Evolutionary conservation across 2,113 vertebrate genomes (phyloP).

Genomic region (Rafetus swinhoei): DNA sequence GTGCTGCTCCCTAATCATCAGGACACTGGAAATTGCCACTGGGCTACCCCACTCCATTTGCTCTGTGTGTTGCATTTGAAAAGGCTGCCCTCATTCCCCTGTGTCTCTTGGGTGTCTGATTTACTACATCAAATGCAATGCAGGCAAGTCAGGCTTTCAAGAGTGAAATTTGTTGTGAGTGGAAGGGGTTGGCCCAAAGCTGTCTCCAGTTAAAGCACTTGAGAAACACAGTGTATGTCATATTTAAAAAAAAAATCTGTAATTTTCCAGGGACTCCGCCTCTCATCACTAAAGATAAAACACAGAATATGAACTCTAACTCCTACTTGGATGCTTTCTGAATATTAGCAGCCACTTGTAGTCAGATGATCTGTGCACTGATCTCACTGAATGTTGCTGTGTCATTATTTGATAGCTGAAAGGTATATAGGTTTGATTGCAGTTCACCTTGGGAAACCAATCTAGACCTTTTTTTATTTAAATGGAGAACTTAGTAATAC

Average conservation of each 20-base stretch:
- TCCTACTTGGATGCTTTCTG: not conserved
- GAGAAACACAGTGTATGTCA: not conserved
- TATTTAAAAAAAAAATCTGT: not conserved
- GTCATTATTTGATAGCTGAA: not conserved
- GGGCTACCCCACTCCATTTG: not conserved
- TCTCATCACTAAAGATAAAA: not conserved
- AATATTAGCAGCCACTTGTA: not conserved
- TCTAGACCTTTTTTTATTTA: not conserved
- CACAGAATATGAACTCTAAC: not conserved
- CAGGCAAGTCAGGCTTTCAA: conserved; percentile 17
- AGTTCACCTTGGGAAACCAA: conserved; percentile 1
- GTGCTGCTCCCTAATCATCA: conserved; percentile 23
- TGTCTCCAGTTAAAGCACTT: not conserved
- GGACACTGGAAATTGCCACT: conserved; percentile 23
- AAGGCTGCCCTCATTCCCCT: conserved; percentile 48
- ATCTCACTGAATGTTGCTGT: not conserved
- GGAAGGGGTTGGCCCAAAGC: conserved; percentile 10
- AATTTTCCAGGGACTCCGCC: not conserved
- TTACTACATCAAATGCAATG: not conserved
- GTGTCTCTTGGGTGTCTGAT: conserved; percentile 18
- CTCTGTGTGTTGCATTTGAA: conserved; percentile 22
- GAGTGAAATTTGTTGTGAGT: not conserved
- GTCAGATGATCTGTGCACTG: not conserved
- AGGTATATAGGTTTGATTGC: not conserved
- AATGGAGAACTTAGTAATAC: accelerated